These are phyloP conservation scores for Andricus quercusramuli DNA, from an alignment of 2,888 invertebrate genomes.

Conservation along the genomic window DNA sequence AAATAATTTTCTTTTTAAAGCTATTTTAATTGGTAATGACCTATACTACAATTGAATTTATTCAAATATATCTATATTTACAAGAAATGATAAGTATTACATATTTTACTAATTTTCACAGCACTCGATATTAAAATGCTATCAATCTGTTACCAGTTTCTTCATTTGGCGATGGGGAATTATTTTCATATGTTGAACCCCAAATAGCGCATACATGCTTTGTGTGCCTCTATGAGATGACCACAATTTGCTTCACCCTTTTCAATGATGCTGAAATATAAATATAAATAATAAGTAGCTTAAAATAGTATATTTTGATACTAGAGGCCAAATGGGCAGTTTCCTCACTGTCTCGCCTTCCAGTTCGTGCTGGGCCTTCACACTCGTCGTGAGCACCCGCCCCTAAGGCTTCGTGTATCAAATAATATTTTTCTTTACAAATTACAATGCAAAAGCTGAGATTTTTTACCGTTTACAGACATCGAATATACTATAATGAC, in stretches of 20 bases:
- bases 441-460: too few relatives aligned
- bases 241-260: constrained; percentile 95
- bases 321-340: too few relatives aligned
- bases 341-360: too few relatives aligned
- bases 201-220: constrained; percentile 96
- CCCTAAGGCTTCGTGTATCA: too few relatives aligned
- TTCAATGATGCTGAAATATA: constrained; percentile 89
- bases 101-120: not conserved
- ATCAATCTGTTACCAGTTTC: not conserved
- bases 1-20: too few relatives aligned
- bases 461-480: too few relatives aligned
- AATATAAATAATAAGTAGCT: constrained; percentile 9
- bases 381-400: too few relatives aligned
- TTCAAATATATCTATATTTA: not conserved
- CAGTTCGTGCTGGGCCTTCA: too few relatives aligned
- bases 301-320: too few relatives aligned
- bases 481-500: too few relatives aligned
- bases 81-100: not conserved
- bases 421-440: too few relatives aligned
- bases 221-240: constrained; percentile 95
- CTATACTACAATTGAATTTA: not conserved
- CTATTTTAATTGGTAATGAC: too few relatives aligned
- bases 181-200: constrained; percentile 94
- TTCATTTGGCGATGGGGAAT: not conserved
- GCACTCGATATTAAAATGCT: not conserved